Conservation (phyloP, 2,113 vertebrate species). For the Osmerus eperlanus region DNA sequence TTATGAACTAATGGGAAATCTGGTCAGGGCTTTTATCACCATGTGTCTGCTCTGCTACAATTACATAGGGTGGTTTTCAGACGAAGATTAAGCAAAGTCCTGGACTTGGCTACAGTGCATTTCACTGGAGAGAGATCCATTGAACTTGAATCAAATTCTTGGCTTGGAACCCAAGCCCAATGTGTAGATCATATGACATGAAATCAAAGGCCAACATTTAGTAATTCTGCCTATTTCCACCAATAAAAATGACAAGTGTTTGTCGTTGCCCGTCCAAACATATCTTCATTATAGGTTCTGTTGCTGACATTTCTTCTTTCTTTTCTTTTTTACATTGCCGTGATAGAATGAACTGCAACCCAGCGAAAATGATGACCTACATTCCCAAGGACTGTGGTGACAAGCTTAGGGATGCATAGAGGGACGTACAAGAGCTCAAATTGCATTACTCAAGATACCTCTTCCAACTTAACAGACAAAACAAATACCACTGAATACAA, state of each 20-base stretch:
- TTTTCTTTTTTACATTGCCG: conserved; percentile 8
- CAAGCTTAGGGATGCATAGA: conserved; percentile 52
- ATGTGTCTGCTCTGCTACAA: not conserved
- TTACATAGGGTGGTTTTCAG: not conserved
- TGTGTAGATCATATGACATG: no score
- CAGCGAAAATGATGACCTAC: conserved; percentile 63
- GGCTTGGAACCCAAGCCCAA: no score
- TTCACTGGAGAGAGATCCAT: no score
- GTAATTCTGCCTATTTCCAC: no score
- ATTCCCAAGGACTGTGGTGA: conserved; percentile 66
- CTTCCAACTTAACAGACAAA: conserved; percentile 36
- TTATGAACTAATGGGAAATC: not conserved
- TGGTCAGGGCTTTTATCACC: not conserved
- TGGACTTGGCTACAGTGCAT: no score
- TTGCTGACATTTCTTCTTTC: not conserved
- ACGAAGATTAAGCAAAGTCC: not conserved
- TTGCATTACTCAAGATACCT: conserved; percentile 59
- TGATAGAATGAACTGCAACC: conserved; percentile 56
- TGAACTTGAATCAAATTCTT: no score
- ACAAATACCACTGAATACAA: conserved; percentile 10
- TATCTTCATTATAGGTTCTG: no score
- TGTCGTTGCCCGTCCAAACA: no score
- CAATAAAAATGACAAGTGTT: no score
- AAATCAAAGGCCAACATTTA: no score
- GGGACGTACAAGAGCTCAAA: conserved; percentile 46